These are phyloP conservation scores for Alethe castanea DNA, from an alignment of 2,113 vertebrate species.

Conservation along the genomic window DNA sequence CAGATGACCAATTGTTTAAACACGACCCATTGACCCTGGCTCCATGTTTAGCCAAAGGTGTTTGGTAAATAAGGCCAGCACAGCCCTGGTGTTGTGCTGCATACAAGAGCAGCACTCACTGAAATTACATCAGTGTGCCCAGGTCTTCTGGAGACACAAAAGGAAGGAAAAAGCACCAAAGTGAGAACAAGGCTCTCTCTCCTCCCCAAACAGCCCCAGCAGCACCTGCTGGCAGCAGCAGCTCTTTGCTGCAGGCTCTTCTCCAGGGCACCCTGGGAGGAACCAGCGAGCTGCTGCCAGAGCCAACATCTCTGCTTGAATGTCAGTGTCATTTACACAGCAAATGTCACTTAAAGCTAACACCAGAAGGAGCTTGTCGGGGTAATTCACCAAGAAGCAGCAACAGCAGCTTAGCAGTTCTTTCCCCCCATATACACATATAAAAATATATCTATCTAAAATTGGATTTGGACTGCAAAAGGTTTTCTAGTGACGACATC, in stretches of 20 bases:
- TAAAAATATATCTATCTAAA: background rate
- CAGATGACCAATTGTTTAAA: background rate
- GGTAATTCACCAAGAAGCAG: background rate
- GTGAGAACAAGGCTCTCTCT: background rate
- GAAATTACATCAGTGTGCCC: background rate
- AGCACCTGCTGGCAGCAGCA: background rate
- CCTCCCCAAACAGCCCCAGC: background rate
- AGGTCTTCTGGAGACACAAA: background rate
- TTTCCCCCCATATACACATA: background rate
- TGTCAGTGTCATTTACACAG: conserved; percentile 64
- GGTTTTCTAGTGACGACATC: background rate
- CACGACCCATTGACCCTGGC: background rate
- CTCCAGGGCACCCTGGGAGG: background rate
- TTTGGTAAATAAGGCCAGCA: background rate
- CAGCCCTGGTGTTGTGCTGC: background rate
- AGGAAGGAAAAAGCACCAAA: background rate
- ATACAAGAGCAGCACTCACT: background rate
- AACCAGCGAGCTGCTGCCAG: background rate
- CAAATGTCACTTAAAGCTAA: conserved; percentile 56
- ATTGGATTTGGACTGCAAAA: background rate
- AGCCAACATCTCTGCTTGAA: conserved; percentile 48
- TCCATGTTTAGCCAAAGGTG: background rate
- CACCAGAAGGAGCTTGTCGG: conserved; percentile 48
- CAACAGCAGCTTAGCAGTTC: conserved; percentile 1
- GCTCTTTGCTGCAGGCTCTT: background rate